Evolutionary conservation across 53 echinoderm and acorn worm species (phyloP).

Genomic region (Pentamera pediparva): DNA sequence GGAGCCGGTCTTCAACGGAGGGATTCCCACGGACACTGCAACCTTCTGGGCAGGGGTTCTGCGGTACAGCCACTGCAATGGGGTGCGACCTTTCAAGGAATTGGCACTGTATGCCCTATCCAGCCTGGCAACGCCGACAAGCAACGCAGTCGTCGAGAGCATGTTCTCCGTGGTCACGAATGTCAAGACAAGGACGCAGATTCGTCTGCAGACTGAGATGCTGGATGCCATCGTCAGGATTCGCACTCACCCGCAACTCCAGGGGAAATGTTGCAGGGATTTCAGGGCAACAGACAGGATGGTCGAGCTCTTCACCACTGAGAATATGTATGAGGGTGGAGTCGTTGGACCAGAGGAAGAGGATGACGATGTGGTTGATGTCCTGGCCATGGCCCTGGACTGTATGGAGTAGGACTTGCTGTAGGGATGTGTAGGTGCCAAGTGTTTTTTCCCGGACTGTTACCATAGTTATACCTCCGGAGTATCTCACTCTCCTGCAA

Average conservation of each 20-base stretch:
- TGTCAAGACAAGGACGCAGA: slow-evolving; percentile 3
- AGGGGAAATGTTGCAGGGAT: slow-evolving; percentile 4
- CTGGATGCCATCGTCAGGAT: slow-evolving; percentile 16
- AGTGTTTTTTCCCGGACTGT: too few species aligned
- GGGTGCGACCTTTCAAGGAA: neutral
- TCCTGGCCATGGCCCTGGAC: too few species aligned
- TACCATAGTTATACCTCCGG: too few species aligned
- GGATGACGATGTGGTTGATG: too few species aligned
- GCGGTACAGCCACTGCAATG: neutral
- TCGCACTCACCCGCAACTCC: neutral
- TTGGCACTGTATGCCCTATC: neutral
- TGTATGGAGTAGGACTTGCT: too few species aligned
- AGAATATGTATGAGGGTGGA: slow-evolving; percentile 8
- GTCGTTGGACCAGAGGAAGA: too few species aligned
- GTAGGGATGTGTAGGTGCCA: too few species aligned
- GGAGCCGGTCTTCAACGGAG: neutral
- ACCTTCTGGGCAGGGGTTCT: neutral
- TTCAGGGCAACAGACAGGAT: neutral
- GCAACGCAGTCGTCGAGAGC: slow-evolving; percentile 14
- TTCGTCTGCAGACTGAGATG: neutral
- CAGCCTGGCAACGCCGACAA: slow-evolving; percentile 20
- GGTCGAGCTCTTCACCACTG: slow-evolving; percentile 4
- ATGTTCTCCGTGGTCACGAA: neutral
- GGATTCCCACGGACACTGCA: neutral
- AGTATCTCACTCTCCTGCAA: too few species aligned